These are phyloP conservation scores for Callipepla squamata DNA, from an alignment of 2,113 vertebrate genomes.

Conservation along the genomic window DNA sequence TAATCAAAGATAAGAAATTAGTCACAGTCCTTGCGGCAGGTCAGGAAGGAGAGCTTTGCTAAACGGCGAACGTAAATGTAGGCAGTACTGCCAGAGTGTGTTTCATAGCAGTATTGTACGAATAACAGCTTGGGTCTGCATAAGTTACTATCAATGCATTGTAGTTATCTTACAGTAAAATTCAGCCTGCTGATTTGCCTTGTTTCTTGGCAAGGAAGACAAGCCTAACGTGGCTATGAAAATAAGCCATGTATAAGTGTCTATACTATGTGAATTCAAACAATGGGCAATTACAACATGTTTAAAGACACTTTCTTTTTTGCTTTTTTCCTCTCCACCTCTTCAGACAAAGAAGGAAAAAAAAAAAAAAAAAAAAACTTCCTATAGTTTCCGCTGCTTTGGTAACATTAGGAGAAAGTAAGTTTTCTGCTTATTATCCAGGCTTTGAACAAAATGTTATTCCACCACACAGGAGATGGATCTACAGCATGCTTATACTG, in stretches of 20 bases:
- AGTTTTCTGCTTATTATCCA: neutral
- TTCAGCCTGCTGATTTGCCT: neutral
- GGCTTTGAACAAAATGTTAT: neutral
- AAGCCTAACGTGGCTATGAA: neutral
- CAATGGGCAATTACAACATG: neutral
- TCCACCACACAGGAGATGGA: neutral
- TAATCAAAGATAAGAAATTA: neutral
- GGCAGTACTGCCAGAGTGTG: neutral
- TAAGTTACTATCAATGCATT: neutral
- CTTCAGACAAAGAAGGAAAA: neutral
- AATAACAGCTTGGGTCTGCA: neutral
- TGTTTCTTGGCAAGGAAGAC: neutral
- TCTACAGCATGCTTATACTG: neutral
- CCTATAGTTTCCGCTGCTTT: neutral
- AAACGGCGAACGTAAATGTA: neutral
- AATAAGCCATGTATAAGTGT: neutral
- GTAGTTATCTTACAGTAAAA: neutral
- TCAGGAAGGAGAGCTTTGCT: neutral
- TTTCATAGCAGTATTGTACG: neutral
- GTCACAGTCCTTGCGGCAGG: neutral
- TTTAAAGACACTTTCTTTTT: neutral
- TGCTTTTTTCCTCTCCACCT: neutral
- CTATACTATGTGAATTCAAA: neutral
- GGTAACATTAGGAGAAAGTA: neutral
- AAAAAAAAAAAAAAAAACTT: neutral